A percentile compares a stretch with the other conserved stretches of the same genome.
phyloP scores from a whole-genome alignment of 2,797 vertebrate species.

The Avahi laniger region DNA sequence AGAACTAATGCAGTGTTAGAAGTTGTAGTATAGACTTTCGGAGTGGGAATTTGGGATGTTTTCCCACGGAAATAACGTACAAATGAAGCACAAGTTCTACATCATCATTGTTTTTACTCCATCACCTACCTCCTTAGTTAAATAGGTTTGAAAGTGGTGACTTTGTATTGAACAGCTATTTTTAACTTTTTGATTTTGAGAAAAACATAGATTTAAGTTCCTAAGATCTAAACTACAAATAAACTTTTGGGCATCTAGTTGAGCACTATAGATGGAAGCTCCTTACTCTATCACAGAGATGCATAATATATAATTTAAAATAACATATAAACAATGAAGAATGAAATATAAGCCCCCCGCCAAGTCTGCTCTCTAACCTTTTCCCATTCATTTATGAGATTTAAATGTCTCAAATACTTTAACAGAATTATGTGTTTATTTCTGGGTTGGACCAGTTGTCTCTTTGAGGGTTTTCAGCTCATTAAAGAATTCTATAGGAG shows the following conservation, averaged over 20 bases:
- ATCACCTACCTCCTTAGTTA: background rate
- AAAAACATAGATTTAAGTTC: background rate
- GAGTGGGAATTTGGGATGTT: background rate
- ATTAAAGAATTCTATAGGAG: background rate
- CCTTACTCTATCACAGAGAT: background rate
- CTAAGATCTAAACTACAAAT: background rate
- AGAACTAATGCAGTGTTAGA: background rate
- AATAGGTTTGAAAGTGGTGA: background rate
- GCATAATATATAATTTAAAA: background rate
- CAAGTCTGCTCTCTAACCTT: background rate
- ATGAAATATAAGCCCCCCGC: background rate
- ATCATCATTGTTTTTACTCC: background rate
- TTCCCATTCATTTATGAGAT: background rate
- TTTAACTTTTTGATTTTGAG: background rate
- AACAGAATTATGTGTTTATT: background rate
- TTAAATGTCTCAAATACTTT: constrained; percentile 12
- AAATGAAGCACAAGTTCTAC: background rate
- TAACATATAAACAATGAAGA: background rate
- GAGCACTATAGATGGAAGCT: too few relatives aligned
- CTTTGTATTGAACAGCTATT: background rate
- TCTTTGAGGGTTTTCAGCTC: constrained; percentile 25
- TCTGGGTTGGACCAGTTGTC: background rate
- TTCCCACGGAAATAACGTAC: background rate
- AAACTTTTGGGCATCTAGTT: background rate
- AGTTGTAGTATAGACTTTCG: background rate